Conservation (phyloP, 2,888 invertebrate genomes). For the Caenorhabditis macrosperma region DNA sequence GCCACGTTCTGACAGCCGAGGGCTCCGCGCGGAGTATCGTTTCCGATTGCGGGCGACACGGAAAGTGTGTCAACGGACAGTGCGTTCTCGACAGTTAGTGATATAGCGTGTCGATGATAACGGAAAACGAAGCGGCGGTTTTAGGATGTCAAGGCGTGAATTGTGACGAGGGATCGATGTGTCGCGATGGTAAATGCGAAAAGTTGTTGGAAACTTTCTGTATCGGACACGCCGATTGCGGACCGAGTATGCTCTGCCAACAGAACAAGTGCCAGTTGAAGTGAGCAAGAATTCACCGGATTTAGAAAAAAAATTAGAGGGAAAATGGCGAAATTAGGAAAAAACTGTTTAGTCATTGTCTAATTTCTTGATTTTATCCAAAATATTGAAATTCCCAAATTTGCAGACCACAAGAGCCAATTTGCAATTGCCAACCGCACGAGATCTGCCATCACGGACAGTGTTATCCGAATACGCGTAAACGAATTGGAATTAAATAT, state of each 20-base stretch:
- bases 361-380: neutral
- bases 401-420: conserved; percentile 56
- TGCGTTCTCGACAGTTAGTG: conserved; percentile 72
- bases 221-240: conserved; percentile 76
- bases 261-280: conserved; percentile 69
- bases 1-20: conserved; percentile 70
- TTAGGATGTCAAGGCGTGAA: conserved; percentile 71
- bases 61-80: conserved; percentile 76
- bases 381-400: neutral
- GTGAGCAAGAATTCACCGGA: conserved; percentile 21
- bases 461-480: conserved; percentile 66
- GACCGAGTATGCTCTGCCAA: conserved; percentile 67
- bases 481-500: neutral
- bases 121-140: no score
- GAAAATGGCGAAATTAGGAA: neutral
- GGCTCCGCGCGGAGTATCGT: conserved; percentile 69
- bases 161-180: conserved; percentile 72
- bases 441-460: conserved; percentile 69
- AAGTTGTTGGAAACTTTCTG: conserved; percentile 71
- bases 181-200: conserved; percentile 74
- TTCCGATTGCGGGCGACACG: conserved; percentile 73
- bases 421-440: conserved; percentile 67
- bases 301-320: neutral
- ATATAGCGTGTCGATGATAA: neutral
- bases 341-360: neutral